A percentile compares a stretch with the other conserved stretches of the same genome.
phyloP scores from a whole-genome alignment of 2,113 vertebrate species.

The Plestiodon gilberti region DNA sequence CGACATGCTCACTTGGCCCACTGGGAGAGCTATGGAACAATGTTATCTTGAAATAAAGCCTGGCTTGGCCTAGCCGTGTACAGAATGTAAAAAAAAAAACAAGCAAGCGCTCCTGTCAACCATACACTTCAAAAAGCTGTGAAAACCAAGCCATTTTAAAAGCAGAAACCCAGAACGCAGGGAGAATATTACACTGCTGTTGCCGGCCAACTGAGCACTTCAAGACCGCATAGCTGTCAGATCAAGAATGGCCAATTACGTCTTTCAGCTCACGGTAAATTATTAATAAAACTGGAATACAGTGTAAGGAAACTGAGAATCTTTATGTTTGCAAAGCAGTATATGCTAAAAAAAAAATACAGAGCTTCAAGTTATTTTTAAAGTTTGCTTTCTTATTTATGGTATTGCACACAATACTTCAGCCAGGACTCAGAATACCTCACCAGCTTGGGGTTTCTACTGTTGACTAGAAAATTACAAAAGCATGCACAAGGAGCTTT shows the following conservation, averaged over 20 bases:
- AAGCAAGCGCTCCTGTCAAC: not conserved
- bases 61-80: not conserved
- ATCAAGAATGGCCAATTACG: not conserved
- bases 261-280: not conserved
- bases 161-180: not conserved
- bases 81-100: not conserved
- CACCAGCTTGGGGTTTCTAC: conserved; percentile 6
- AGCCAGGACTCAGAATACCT: not conserved
- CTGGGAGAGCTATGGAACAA: not conserved
- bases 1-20: not conserved
- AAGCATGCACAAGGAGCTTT: not conserved
- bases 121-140: conserved; percentile 1
- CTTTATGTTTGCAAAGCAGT: not conserved
- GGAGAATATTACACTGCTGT: not conserved
- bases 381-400: conserved; percentile 1
- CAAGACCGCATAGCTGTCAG: not conserved
- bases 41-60: not conserved
- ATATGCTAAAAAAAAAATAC: not conserved
- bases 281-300: not conserved
- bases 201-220: not conserved
- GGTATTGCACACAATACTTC: not conserved
- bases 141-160: not conserved
- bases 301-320: conserved; percentile 7
- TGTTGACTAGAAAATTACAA: not conserved
- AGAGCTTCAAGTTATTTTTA: not conserved